Evolutionary conservation across 2,113 vertebrate genomes (phyloP).

Genomic region (Notothenia rossii): DNA sequence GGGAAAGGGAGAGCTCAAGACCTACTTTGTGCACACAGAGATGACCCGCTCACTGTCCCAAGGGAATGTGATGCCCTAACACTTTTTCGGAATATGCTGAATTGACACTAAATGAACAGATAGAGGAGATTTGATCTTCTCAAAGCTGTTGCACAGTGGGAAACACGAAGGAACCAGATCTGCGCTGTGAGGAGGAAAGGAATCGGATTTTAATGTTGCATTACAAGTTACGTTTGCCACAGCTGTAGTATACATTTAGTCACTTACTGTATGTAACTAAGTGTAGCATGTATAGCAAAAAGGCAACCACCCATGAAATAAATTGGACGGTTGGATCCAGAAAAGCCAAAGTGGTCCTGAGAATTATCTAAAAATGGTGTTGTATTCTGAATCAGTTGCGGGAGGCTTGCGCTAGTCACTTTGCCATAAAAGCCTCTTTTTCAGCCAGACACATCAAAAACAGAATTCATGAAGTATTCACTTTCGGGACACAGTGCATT

Average conservation of each 20-base stretch:
- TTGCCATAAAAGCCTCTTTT: background rate
- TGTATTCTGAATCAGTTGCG: constrained; percentile 22
- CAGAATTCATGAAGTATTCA: constrained; percentile 8
- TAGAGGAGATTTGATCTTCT: constrained; percentile 38
- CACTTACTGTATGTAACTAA: constrained; percentile 61
- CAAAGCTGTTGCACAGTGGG: background rate
- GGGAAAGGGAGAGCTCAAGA: constrained; percentile 97
- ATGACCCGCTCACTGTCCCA: constrained; percentile 96
- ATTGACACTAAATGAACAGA: constrained; percentile 40
- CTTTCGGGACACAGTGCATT: constrained; percentile 20
- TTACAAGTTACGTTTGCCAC: constrained; percentile 48
- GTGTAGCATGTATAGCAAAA: constrained; percentile 71
- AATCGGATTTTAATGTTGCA: constrained; percentile 33
- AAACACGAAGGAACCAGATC: constrained; percentile 19
- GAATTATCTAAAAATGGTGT: constrained; percentile 23
- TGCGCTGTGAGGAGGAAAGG: background rate
- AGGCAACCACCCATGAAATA: constrained; percentile 46
- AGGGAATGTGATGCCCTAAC: constrained; percentile 83
- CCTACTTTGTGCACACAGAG: constrained; percentile 97
- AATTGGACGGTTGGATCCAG: constrained; percentile 36
- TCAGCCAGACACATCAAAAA: constrained; percentile 16
- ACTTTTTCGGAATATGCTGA: constrained; percentile 11
- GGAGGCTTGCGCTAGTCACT: constrained; percentile 6
- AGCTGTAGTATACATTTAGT: constrained; percentile 70
- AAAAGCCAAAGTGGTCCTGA: constrained; percentile 18